phyloP scores from a whole-genome alignment of 1,140 invertebrate species.

The Ceratina calcarata region DNA sequence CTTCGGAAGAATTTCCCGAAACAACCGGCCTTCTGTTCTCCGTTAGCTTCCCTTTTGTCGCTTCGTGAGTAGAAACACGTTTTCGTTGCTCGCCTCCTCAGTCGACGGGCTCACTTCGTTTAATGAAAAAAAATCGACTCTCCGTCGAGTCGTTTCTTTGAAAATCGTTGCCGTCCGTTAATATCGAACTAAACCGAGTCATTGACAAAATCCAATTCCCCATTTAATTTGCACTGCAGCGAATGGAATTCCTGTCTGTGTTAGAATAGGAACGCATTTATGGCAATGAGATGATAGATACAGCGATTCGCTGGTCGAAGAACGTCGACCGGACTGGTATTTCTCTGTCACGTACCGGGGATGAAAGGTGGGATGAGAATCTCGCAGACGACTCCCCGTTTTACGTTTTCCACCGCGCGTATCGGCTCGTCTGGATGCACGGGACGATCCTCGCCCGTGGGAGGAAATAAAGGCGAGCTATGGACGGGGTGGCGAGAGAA shows the following conservation, averaged over 20 bases:
- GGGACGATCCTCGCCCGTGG: constrained; percentile 29
- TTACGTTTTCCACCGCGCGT: constrained; percentile 32
- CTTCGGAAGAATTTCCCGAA: constrained; percentile 56
- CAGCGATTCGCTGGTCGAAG: constrained; percentile 10
- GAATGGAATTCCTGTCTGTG: background rate
- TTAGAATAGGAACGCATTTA: constrained; percentile 15
- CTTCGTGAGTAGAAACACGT: background rate
- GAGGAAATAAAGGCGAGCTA: constrained; percentile 49
- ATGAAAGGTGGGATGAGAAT: constrained; percentile 43
- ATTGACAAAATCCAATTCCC: no score
- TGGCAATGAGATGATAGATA: background rate
- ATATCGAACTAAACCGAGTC: background rate
- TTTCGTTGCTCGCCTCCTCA: constrained; percentile 20
- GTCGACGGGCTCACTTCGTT: constrained; percentile 1
- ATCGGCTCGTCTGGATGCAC: constrained; percentile 50
- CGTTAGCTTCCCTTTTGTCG: background rate
- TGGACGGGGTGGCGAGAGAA: background rate
- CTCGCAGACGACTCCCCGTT: constrained; percentile 61
- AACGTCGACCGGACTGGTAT: constrained; percentile 21
- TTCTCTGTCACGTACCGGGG: constrained; percentile 42
- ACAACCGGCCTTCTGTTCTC: constrained; percentile 58
- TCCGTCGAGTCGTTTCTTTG: background rate
- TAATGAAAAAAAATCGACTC: background rate
- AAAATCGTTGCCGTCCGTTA: background rate
- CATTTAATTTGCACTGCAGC: no score